Evolutionary conservation across 2,113 vertebrate genomes (phyloP).

Genomic region (Phaethon lepturus): DNA sequence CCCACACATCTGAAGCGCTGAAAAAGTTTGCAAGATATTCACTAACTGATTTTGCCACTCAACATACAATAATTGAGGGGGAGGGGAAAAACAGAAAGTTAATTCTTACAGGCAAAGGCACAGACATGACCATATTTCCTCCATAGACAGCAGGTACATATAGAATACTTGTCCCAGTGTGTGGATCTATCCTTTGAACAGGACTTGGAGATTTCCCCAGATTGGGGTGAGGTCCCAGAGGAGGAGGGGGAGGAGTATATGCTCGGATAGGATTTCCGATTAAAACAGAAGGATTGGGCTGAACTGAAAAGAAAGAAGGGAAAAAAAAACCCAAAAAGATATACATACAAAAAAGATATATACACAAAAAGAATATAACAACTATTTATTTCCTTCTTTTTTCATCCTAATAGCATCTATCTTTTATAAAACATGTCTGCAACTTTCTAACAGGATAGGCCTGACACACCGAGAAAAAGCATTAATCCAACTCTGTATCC

Average conservation of each 20-base stretch:
- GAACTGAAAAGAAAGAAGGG: conserved; percentile 81
- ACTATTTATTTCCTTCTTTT: neutral
- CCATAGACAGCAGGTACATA: conserved; percentile 98
- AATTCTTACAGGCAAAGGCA: conserved; percentile 94
- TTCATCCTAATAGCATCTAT: neutral
- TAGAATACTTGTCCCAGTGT: conserved; percentile 96
- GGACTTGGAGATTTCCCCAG: conserved; percentile 98
- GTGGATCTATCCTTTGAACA: conserved; percentile 97
- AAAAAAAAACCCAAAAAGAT: neutral
- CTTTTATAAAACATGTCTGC: neutral
- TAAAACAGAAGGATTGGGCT: conserved; percentile 91
- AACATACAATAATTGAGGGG: neutral
- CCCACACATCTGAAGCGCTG: neutral
- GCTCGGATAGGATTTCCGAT: conserved; percentile 97
- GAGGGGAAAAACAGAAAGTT: neutral
- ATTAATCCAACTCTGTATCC: neutral
- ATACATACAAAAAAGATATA: neutral
- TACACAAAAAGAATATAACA: neutral
- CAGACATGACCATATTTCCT: conserved; percentile 98
- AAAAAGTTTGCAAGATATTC: neutral
- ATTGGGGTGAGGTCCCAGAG: conserved; percentile 86
- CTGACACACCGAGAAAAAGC: neutral
- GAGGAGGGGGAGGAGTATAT: conserved; percentile 88
- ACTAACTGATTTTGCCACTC: neutral
- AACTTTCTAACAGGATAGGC: neutral